Evolutionary conservation across 2,797 vertebrate species (phyloP), one percentile per base, ranked within the genome.

Genomic region (Catostomus latipinnis): DNA sequence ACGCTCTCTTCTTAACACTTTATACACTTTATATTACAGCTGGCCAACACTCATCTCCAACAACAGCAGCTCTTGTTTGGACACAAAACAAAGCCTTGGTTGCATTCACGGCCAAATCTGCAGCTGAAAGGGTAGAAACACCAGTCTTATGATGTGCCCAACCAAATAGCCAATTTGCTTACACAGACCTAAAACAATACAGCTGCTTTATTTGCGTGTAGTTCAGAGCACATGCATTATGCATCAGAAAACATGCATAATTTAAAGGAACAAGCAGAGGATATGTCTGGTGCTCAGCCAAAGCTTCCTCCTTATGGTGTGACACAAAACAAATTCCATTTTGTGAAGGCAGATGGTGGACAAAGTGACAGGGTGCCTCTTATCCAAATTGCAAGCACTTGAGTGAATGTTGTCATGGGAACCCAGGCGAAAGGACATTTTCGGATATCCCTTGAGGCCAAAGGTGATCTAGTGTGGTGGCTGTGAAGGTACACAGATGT

Each of bases 221-320:
- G 91, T 90, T 92, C 86, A 86, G 82, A 80, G 82, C n/a, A 54
- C 80, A 89, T 93, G 90, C 89, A 93, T 90, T 89, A 93, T 92
- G 87, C 88, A 94, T 90, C 84, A 84, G 77, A 75, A 81, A 86
- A 82, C 87, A 90, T 92, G 91, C 90, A 93, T 93, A 89, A 93
- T 93, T 91, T 91, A 91, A 83, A 89, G 86, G 80, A 90, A 93
- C 88, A 92, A 93, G 90, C 88, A 72, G 84, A 88, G 85, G 88
- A 89, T 89, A 82, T 85, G 88, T 90, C 89, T 90, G 90, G 89
- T 89, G 84, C 80, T 74, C 74, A 83, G 90, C 88, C 91, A 92
- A 84, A 13, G 56, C 84, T 66, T 85, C 79, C 74, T 82, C 86
- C 82, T 84, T 80, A 82, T 66, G 79, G 72, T 79, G 83, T 46